phyloP scores from a whole-genome alignment of 2,888 invertebrate genomes.

The Scaeva pyrastri region DNA sequence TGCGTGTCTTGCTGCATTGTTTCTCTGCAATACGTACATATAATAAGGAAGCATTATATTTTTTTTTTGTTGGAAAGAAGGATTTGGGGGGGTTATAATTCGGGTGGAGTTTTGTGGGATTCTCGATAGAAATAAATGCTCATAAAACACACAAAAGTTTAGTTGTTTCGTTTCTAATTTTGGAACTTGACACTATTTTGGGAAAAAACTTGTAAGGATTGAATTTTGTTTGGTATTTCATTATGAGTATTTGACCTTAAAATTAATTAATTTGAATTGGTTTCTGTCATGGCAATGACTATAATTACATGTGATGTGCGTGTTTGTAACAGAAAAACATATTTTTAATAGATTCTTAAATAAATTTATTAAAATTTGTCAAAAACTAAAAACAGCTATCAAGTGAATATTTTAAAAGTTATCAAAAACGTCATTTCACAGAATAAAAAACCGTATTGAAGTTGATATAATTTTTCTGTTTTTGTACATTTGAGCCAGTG shows the following conservation, averaged over 20 bases:
- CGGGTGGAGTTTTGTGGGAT: conserved; percentile 18
- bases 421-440: too few species aligned
- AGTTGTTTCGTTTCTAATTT: background rate
- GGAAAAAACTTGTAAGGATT: background rate
- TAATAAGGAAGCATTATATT: conserved; percentile 14
- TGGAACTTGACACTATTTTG: conserved; percentile 9
- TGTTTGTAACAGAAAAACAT: too few species aligned
- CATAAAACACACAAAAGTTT: conserved; percentile 25
- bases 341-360: too few species aligned
- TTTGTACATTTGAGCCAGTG: too few species aligned
- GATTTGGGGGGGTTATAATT: background rate
- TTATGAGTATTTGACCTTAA: too few species aligned
- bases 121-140: conserved; percentile 4
- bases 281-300: too few species aligned
- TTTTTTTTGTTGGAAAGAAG: background rate
- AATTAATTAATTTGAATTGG: background rate
- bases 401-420: too few species aligned
- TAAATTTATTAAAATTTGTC: too few species aligned
- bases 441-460: too few species aligned
- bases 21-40: conserved; percentile 32
- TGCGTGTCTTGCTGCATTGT: conserved; percentile 67
- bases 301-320: too few species aligned
- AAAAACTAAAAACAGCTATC: too few species aligned
- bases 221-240: background rate
- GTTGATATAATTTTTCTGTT: too few species aligned